Conservation (phyloP, 53 echinoderm and acorn worm species). For the Stichopus horrens region DNA sequence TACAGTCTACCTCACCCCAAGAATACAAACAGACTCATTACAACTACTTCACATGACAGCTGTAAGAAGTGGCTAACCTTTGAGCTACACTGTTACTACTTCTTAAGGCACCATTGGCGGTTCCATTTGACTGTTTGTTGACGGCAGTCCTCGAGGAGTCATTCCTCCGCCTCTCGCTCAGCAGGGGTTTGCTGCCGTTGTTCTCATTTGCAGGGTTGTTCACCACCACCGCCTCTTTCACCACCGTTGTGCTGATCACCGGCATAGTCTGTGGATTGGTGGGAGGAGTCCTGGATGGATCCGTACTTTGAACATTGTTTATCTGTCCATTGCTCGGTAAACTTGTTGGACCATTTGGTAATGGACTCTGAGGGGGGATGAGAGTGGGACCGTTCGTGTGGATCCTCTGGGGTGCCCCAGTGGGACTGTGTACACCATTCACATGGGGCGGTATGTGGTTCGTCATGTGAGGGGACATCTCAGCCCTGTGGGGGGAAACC, state of each 20-base stretch:
- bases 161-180: constrained; percentile 27
- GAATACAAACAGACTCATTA: background rate
- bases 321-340: constrained; percentile 15
- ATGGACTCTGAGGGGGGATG: background rate
- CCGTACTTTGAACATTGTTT: background rate
- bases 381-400: constrained; percentile 17
- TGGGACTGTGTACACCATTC: constrained; percentile 38
- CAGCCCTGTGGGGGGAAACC: background rate
- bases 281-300: background rate
- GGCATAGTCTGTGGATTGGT: background rate
- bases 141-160: constrained; percentile 18
- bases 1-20: too few species aligned
- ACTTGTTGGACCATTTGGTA: constrained; percentile 31
- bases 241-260: background rate
- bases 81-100: constrained; percentile 21
- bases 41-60: background rate
- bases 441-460: constrained; percentile 26
- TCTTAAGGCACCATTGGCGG: constrained; percentile 42
- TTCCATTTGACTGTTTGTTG: constrained; percentile 31
- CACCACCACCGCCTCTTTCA: background rate
- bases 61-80: background rate
- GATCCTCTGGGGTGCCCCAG: background rate
- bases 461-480: background rate
- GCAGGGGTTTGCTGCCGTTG: background rate
- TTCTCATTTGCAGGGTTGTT: constrained; percentile 1